Conservation (phyloP, 2,113 vertebrate species). For the Chunga burmeisteri region DNA sequence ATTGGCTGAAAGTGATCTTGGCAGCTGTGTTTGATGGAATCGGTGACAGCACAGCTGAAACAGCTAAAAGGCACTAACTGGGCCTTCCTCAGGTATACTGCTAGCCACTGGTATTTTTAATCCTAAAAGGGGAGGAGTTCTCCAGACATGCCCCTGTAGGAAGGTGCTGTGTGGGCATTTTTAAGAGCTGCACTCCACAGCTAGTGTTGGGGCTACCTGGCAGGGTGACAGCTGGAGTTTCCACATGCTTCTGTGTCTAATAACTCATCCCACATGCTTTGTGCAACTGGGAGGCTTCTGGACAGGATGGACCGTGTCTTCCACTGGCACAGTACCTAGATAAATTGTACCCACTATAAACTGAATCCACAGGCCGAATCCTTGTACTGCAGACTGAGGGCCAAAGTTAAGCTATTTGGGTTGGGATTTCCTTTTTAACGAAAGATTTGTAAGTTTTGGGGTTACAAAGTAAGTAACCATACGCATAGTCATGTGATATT, state of each 20-base stretch:
- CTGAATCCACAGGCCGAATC: background rate
- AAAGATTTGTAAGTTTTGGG: background rate
- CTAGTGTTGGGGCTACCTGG: background rate
- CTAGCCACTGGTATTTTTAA: background rate
- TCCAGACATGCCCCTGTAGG: background rate
- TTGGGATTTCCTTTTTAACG: background rate
- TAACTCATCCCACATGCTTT: background rate
- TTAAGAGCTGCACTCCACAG: background rate
- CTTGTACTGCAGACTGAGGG: background rate
- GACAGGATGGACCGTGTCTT: background rate
- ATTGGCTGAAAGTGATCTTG: background rate
- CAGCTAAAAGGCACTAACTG: background rate
- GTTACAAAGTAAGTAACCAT: background rate
- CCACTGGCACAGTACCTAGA: background rate
- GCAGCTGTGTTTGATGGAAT: background rate
- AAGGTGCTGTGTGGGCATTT: background rate
- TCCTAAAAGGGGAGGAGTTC: background rate
- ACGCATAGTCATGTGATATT: background rate
- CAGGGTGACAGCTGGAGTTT: background rate
- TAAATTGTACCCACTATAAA: background rate
- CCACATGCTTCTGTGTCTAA: rapidly evolving
- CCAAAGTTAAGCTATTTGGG: background rate
- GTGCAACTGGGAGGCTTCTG: background rate
- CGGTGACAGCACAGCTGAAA: background rate
- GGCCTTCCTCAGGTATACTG: background rate